Conservation (phyloP, 37 sponge, comb jelly and placozoan genomes). For the Chondrilla cf. caribensis region DNA sequence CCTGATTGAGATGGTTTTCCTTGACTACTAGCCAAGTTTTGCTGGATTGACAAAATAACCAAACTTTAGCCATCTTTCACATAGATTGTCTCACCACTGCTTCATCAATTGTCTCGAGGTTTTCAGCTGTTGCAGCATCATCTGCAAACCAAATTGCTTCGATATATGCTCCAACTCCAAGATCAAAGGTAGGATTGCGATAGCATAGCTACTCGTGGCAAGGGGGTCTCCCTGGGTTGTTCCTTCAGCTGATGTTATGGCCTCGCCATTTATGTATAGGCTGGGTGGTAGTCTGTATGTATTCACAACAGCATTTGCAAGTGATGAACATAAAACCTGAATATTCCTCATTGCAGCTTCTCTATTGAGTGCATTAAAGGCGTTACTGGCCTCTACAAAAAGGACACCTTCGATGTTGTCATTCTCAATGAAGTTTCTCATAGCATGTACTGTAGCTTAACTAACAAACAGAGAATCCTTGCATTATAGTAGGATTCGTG, state of each 20-base stretch:
- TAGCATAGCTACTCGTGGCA: slow-evolving; percentile 52
- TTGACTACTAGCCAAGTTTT: slow-evolving; percentile 19
- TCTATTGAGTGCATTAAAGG: slow-evolving; percentile 33
- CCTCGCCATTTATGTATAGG: slow-evolving; percentile 29
- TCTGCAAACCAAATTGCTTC: slow-evolving; percentile 25
- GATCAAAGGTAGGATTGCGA: slow-evolving; percentile 44
- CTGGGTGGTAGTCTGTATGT: slow-evolving; percentile 23
- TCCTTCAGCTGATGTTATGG: slow-evolving; percentile 46
- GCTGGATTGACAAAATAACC: slow-evolving; percentile 19
- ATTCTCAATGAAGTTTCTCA: slow-evolving; percentile 3
- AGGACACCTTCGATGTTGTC: slow-evolving; percentile 11
- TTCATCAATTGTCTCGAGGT: neutral
- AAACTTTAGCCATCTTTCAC: slow-evolving; percentile 1
- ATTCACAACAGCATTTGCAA: slow-evolving; percentile 27
- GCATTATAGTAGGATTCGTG: too few species aligned
- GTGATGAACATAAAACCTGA: slow-evolving; percentile 21
- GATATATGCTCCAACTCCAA: slow-evolving; percentile 1
- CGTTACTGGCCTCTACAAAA: slow-evolving; percentile 25
- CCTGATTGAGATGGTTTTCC: neutral
- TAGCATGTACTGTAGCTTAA: slow-evolving; percentile 4
- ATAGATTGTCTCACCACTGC: neutral
- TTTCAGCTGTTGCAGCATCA: slow-evolving; percentile 19
- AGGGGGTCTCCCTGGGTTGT: slow-evolving; percentile 46
- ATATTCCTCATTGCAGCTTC: slow-evolving; percentile 42
- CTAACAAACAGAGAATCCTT: too few species aligned